Base-by-base conservation (phyloP, 2,113 vertebrate species). In the Himantopus leucocephalus region DNA sequence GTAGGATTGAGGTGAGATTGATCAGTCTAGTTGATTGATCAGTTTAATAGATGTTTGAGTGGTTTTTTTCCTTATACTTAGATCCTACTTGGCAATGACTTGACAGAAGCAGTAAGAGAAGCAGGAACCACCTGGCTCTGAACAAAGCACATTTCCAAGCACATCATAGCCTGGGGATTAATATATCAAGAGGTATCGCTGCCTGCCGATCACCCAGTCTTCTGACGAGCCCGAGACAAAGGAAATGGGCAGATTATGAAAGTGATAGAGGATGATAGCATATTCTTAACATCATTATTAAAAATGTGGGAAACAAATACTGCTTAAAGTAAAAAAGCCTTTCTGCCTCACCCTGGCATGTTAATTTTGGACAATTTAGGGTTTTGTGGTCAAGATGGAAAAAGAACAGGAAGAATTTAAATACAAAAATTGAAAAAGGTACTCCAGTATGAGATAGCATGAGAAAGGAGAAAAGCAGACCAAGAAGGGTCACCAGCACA, bases 261-360 rank as follows among this genome's bases (percentile, higher is more conserved):
- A 63, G 55, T 35, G 3, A 39, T 5, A 47, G 27, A 47, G 47
- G 19, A 14, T 17, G 8, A 35, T 1, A 27, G 14, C 17, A 12
- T 15, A 27, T n/a, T 45, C 18, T 26, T 35, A 64, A n/a, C 22
- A 56, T 22, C 10, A 5, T 29, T 73, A 45, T 39, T 45, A 71
- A 56, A 92, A 59, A n/a, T 22, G 17, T 37, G 12, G 18, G 15
- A 9, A 74, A 70, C 2, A 87, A 88, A 52, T 5, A 30, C 1
- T 0, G 9, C 18, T 63, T 14, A 59, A 77, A 35, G 5, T 12
- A 4, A n/a, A 43, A 56, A 55, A 6, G 1, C 8, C 35, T 53
- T 82, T 29, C 14, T 2, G 4, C 34, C 43, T 32, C 45, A 43
- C 8, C 20, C 9, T 56, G 41, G 16, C 5, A 62, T 0, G 0